These are phyloP conservation scores for Alloscopus bannaensis DNA, from an alignment of 2,888 invertebrate species.

Conservation along the genomic window DNA sequence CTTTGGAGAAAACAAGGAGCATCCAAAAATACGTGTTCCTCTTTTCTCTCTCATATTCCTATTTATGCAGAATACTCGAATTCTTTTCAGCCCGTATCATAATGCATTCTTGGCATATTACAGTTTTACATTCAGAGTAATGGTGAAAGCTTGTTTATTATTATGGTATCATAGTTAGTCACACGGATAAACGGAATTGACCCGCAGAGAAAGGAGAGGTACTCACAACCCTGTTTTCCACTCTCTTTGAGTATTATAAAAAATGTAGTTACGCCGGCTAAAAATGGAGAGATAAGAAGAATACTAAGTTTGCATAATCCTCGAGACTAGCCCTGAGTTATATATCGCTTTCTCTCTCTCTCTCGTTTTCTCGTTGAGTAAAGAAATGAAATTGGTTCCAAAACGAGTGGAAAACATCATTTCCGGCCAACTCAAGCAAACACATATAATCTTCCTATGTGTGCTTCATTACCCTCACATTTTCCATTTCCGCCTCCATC, in stretches of 20 bases:
- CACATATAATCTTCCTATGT: conserved; percentile 64
- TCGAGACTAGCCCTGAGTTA: no score
- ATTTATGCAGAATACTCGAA: conserved; percentile 14
- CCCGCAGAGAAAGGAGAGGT: no score
- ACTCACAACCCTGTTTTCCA: no score
- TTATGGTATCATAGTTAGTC: no score
- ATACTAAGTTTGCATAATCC: conserved; percentile 1
- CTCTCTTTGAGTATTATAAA: no score
- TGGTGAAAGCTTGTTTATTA: no score
- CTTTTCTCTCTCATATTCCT: not conserved
- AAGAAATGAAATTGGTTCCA: conserved; percentile 64
- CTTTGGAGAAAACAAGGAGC: conserved; percentile 44
- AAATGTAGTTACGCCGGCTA: no score
- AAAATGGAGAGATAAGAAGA: not conserved
- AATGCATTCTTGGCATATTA: no score
- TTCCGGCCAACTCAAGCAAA: conserved; percentile 66
- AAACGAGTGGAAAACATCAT: conserved; percentile 66
- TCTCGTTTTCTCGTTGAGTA: conserved; percentile 34
- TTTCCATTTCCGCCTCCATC: conserved; percentile 59
- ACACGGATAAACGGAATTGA: no score
- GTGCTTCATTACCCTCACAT: conserved; percentile 65
- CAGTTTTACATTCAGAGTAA: no score
- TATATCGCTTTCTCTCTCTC: conserved; percentile 7
- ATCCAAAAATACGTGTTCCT: conserved; percentile 29
- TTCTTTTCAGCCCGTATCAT: conserved; percentile 8